Base-by-base conservation (phyloP, 2,888 invertebrate species). In the Ectemnius lituratus region DNA sequence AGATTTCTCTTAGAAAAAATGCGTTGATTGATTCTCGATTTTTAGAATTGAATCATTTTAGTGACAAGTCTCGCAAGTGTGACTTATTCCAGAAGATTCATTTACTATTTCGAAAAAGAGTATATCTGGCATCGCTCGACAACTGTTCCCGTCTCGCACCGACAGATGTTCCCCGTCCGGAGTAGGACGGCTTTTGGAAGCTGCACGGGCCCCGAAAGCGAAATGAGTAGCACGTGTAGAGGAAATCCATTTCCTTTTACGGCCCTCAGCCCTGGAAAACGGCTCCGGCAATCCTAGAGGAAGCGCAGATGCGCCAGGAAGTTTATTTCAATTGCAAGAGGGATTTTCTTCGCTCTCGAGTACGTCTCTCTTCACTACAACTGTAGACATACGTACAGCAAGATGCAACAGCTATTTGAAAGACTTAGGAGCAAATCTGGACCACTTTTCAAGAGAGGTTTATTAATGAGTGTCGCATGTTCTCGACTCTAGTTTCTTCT, bases 201-300 rank as follows among this genome's bases (percentile, higher is more conserved):
- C 82, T 82, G 85, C 76, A 74, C 73, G 78, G 76, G 37, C 37
- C 37, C 37, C 37, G 37, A 37, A 37, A 72, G 71, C 75, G 80
- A 88, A 88, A 88, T 87, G 87, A 87, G 88, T 76, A 88, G 84
- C 89, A 90, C 87, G 89, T 90, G 89, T 86, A 84, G 86, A 90
- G 89, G 89, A 90, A 90, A 89, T 89, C 82, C 89, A 88, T 89
- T 90, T 90, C 90, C 90, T 90, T 88, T 88, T 83, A 83, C 83
- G 81, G 80, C 59, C 65, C 61, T 68, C 62, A 78, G 37, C 37
- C 37, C 37, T 77, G 82, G 82, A 83, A 85, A 82, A 82, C 79
- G 79, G 71, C 72, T 6, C 8, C 78, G 60, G 70, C 70, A 81
- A 82, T 82, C 78, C 68, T 70, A 57, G 74, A 72, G 77, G 75